Conservation (phyloP, 2,888 invertebrate species). For the Timandra comae region DNA sequence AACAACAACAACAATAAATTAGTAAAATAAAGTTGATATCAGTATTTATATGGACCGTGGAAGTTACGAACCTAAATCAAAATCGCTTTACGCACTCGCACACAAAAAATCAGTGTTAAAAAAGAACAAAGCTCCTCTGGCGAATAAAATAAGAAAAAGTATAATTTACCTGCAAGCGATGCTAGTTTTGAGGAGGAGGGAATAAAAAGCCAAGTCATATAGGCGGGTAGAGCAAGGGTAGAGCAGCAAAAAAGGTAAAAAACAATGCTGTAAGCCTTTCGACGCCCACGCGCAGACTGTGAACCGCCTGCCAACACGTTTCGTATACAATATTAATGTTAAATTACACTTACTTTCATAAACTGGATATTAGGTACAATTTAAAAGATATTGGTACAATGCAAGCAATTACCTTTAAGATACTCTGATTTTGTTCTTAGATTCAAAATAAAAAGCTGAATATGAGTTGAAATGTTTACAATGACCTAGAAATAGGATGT, state of each 20-base stretch:
- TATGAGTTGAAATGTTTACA: too few relatives aligned
- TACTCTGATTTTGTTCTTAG: too few relatives aligned
- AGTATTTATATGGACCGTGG: too few relatives aligned
- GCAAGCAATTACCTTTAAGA: too few relatives aligned
- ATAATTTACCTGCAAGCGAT: slow-evolving; percentile 63
- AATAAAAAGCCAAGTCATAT: slow-evolving; percentile 45
- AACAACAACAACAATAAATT: too few relatives aligned
- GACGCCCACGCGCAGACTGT: slow-evolving; percentile 54
- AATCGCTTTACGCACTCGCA: background rate
- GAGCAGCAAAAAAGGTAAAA: slow-evolving; percentile 67
- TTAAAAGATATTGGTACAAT: too few relatives aligned
- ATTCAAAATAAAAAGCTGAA: too few relatives aligned
- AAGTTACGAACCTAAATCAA: too few relatives aligned
- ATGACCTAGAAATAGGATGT: too few relatives aligned
- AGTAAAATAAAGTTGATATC: background rate
- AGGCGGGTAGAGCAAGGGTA: slow-evolving; percentile 47
- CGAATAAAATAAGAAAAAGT: slow-evolving; percentile 58
- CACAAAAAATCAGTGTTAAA: slow-evolving; percentile 13
- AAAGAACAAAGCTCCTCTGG: slow-evolving; percentile 35
- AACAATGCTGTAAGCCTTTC: slow-evolving; percentile 34
- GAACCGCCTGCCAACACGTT: slow-evolving; percentile 26
- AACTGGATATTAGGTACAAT: too few relatives aligned
- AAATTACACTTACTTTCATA: slow-evolving; percentile 29
- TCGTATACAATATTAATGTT: slow-evolving; percentile 19
- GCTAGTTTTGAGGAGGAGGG: slow-evolving; percentile 43